Conservation (phyloP, 2,113 vertebrate genomes). For the Tretioscincus oriximinensis region DNA sequence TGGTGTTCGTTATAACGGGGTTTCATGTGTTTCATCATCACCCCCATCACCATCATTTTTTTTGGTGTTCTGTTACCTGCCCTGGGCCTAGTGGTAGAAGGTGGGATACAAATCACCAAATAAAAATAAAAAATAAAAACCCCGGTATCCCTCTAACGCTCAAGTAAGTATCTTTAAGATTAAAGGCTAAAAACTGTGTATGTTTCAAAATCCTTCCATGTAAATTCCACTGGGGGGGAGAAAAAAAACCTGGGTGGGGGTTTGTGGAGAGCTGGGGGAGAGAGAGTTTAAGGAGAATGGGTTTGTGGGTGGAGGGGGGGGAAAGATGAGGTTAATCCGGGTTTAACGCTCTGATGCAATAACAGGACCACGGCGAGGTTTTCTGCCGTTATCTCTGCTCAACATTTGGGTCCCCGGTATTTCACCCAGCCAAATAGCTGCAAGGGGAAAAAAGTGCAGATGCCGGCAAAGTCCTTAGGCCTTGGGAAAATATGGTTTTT, state of each 20-base stretch:
- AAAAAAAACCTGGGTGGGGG: slow-evolving; percentile 67
- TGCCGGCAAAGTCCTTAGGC: slow-evolving; percentile 88
- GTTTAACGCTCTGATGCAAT: slow-evolving; percentile 94
- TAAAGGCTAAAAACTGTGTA: slow-evolving; percentile 69
- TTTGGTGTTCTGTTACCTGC: neutral
- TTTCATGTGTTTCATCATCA: too few species aligned
- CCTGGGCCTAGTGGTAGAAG: neutral
- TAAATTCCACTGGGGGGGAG: slow-evolving; percentile 87
- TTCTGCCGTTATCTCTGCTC: slow-evolving; percentile 95
- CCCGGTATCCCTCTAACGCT: slow-evolving; percentile 35
- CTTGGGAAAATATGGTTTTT: slow-evolving; percentile 96
- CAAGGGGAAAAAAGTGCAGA: slow-evolving; percentile 87
- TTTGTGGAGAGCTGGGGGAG: slow-evolving; percentile 59
- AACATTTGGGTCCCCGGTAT: slow-evolving; percentile 98
- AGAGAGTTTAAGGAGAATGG: slow-evolving; percentile 68
- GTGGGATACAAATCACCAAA: too few species aligned
- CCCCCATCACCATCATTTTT: too few species aligned
- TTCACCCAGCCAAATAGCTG: slow-evolving; percentile 97
- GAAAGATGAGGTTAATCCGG: slow-evolving; percentile 94
- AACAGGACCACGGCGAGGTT: slow-evolving; percentile 90
- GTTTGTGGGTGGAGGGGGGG: slow-evolving; percentile 64
- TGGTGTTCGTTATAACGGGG: too few species aligned
- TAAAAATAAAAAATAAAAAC: too few species aligned
- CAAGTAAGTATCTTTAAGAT: slow-evolving; percentile 67
- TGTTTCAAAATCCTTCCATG: slow-evolving; percentile 79